A percentile compares a stretch with the other conserved stretches of the same genome.
phyloP scores from a whole-genome alignment of 2,888 invertebrate species.

The Cataglyphis albicans region DNA sequence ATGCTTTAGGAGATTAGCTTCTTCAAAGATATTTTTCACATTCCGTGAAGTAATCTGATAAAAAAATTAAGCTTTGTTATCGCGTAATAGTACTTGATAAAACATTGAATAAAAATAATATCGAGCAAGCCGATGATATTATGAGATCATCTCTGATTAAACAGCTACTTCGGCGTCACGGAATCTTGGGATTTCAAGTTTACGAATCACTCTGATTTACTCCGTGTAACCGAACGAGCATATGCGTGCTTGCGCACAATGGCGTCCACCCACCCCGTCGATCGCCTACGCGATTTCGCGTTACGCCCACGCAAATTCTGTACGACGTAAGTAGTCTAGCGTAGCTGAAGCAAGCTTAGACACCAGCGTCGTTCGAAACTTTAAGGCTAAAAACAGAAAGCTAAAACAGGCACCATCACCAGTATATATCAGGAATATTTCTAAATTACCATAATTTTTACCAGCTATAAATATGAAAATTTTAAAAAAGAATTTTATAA shows the following conservation, averaged over 20 bases:
- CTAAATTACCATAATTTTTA: not conserved
- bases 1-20: not conserved
- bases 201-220: constrained; percentile 12
- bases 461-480: not conserved
- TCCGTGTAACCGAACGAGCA: not conserved
- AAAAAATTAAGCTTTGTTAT: not conserved
- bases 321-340: constrained; percentile 49
- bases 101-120: not conserved
- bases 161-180: constrained; percentile 10
- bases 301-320: constrained; percentile 48
- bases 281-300: constrained; percentile 16
- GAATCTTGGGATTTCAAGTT: constrained; percentile 6
- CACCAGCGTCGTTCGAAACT: constrained; percentile 16
- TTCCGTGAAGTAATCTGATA: not conserved
- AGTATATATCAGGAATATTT: not conserved
- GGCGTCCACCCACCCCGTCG: not conserved
- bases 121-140: not conserved
- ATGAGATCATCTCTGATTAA: not conserved
- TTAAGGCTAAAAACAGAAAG: constrained; percentile 2
- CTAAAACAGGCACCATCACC: not conserved
- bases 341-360: constrained; percentile 4
- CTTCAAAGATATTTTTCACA: not conserved
- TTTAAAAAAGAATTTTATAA: not conserved
- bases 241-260: constrained; percentile 5
- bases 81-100: not conserved